Conservation (phyloP, 2,113 vertebrate species). For the Narcine bancroftii region DNA sequence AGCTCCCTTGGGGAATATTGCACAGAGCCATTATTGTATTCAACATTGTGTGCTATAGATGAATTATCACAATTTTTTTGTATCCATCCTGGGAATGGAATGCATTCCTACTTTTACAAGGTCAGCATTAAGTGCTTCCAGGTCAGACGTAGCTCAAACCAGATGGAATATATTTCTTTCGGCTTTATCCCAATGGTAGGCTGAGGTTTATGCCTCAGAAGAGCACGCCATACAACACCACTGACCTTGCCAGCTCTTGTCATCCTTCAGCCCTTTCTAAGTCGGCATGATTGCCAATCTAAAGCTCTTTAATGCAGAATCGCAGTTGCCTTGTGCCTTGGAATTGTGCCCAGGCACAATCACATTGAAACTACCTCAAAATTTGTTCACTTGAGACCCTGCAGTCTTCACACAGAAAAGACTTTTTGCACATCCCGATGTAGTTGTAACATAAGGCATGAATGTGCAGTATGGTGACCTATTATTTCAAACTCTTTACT, state of each 20-base stretch:
- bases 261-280: not conserved
- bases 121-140: constrained; percentile 11
- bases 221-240: not conserved
- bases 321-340: not conserved
- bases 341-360: not conserved
- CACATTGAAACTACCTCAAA: not conserved
- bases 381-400: not conserved
- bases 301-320: not conserved
- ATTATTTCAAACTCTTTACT: not conserved
- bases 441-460: not conserved
- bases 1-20: not conserved
- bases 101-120: not conserved
- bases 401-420: not conserved
- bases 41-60: not conserved
- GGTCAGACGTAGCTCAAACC: not conserved
- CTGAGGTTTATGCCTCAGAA: not conserved
- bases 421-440: not conserved
- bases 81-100: not conserved
- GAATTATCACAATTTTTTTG: not conserved
- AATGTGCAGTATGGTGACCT: not conserved
- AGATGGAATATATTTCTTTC: constrained; percentile 7
- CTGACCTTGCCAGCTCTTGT: not conserved
- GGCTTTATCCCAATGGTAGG: not conserved
- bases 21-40: constrained; percentile 25
- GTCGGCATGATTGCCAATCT: constrained; percentile 17